These are phyloP conservation scores for Ectropis crepuscularia DNA, from an alignment of 2,888 invertebrate species.

Conservation along the genomic window DNA sequence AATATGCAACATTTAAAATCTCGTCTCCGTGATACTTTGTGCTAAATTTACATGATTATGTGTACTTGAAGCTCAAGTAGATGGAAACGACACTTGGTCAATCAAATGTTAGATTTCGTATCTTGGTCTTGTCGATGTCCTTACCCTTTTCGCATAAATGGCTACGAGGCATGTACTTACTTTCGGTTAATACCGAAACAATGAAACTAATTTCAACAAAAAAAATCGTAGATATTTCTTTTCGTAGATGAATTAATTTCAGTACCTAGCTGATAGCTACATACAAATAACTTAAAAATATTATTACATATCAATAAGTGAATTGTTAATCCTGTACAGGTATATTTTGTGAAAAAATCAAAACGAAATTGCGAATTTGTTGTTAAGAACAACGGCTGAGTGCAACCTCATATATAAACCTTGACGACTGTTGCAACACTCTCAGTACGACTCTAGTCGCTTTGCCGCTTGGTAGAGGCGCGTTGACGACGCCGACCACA, in stretches of 20 bases:
- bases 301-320: background rate
- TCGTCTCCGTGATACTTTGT: conserved; percentile 21
- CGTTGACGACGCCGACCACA: conserved; percentile 76
- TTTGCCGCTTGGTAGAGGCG: conserved; percentile 84
- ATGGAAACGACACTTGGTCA: conserved; percentile 32
- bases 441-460: conserved; percentile 86
- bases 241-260: too few species aligned
- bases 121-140: conserved; percentile 22
- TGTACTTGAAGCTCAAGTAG: conserved; percentile 27
- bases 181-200: conserved; percentile 17
- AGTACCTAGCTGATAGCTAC: too few species aligned
- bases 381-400: conserved; percentile 57
- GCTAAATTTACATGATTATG: conserved; percentile 15
- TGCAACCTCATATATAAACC: conserved; percentile 82
- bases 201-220: conserved; percentile 14
- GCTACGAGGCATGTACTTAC: conserved; percentile 11
- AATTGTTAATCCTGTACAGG: conserved; percentile 5
- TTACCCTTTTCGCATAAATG: conserved; percentile 31
- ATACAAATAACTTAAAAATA: background rate
- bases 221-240: too few species aligned
- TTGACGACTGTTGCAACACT: conserved; percentile 80
- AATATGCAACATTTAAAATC: conserved; percentile 1
- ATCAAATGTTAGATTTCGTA: conserved; percentile 32
- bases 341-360: conserved; percentile 35
- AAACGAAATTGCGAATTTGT: conserved; percentile 51